Conservation (phyloP, 2,888 invertebrate genomes). For the Melolontha melolontha region DNA sequence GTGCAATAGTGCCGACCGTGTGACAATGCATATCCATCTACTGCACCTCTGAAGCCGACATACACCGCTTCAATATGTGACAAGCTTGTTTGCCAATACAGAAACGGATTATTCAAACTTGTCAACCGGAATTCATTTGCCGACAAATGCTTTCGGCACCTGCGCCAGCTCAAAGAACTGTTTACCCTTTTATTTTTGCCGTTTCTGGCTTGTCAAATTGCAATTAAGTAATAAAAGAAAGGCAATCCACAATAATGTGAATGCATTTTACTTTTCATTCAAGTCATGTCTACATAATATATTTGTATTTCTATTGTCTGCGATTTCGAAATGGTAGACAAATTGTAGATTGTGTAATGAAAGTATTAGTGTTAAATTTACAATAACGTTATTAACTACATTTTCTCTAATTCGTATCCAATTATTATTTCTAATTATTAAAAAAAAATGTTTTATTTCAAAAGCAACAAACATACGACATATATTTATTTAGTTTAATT, state of each 20-base stretch:
- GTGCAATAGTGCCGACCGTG: slow-evolving; percentile 61
- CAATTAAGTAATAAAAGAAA: slow-evolving; percentile 37
- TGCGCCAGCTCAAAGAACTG: slow-evolving; percentile 40
- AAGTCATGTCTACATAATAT: slow-evolving; percentile 5
- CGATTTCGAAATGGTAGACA: too few species aligned
- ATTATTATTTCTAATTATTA: too few species aligned
- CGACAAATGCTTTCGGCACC: slow-evolving; percentile 52
- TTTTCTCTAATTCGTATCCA: too few species aligned
- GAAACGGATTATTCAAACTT: slow-evolving; percentile 64
- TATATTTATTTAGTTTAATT: too few species aligned
- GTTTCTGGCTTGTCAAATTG: slow-evolving; percentile 27
- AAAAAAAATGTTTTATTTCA: too few species aligned
- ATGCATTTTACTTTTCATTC: slow-evolving; percentile 1
- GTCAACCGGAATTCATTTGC: slow-evolving; percentile 62
- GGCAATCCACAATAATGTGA: slow-evolving; percentile 6
- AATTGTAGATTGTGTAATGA: too few species aligned
- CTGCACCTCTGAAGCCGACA: slow-evolving; percentile 53
- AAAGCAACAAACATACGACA: too few species aligned
- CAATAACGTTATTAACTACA: too few species aligned
- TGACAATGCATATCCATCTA: slow-evolving; percentile 61
- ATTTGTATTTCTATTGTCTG: background rate
- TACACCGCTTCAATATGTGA: slow-evolving; percentile 61
- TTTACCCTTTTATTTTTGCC: slow-evolving; percentile 41
- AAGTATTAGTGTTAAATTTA: too few species aligned
- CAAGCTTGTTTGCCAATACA: slow-evolving; percentile 63